Conservation (phyloP, 2,888 invertebrate genomes). For the Drosophila borborema region DNA sequence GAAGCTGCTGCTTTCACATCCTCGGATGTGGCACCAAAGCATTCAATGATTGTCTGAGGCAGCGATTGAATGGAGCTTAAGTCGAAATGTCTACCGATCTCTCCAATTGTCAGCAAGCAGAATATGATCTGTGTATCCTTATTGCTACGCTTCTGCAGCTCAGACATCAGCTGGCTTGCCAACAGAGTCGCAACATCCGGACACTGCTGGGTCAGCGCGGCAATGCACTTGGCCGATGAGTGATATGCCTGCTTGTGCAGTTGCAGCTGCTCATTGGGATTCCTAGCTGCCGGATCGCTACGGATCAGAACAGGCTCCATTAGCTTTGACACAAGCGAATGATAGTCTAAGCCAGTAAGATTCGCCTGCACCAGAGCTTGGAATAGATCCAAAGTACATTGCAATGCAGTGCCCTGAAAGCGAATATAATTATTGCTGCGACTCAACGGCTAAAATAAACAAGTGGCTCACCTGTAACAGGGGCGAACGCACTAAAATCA, state of each 20-base stretch:
- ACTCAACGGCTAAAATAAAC: neutral
- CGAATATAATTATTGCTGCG: neutral
- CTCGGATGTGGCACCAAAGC: conserved; percentile 96
- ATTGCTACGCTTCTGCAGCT: conserved; percentile 88
- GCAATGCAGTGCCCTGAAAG: conserved; percentile 92
- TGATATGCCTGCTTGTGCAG: conserved; percentile 93
- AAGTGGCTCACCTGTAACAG: conserved; percentile 86
- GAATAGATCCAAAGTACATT: conserved; percentile 96
- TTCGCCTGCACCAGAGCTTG: conserved; percentile 95
- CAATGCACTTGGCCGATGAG: conserved; percentile 98
- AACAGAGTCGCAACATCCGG: conserved; percentile 89
- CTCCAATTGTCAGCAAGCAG: conserved; percentile 97
- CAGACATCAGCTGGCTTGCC: conserved; percentile 89
- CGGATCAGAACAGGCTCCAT: conserved; percentile 88
- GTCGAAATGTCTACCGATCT: conserved; percentile 97
- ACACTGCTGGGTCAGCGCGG: conserved; percentile 94
- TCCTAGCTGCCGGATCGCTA: conserved; percentile 68
- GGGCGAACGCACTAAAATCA: conserved; percentile 95
- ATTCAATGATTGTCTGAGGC: conserved; percentile 92
- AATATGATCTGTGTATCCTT: conserved; percentile 94
- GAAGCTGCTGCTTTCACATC: conserved; percentile 99
- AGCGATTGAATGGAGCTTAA: conserved; percentile 91
- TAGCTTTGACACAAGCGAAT: conserved; percentile 91
- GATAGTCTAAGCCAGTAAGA: conserved; percentile 92
- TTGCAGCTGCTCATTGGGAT: conserved; percentile 86